Evolutionary conservation across 37 sponge, comb jelly and placozoan species (phyloP).

Genomic region (Beroe ovata): DNA sequence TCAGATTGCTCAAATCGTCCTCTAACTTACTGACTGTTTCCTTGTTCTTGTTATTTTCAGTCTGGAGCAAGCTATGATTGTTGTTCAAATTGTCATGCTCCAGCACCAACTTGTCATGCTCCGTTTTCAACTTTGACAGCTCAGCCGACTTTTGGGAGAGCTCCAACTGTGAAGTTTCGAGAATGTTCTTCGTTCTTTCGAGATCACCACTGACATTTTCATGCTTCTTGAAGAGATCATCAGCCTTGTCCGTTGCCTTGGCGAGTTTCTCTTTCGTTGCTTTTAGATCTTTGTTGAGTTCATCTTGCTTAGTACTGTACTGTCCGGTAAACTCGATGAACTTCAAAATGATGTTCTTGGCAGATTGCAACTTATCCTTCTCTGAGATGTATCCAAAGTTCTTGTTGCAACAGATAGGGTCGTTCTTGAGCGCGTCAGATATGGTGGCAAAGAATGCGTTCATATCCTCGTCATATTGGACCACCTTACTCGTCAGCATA

Average conservation of each 20-base stretch:
- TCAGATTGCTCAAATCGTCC: background rate
- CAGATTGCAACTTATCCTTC: constrained; percentile 56
- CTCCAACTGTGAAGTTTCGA: constrained; percentile 52
- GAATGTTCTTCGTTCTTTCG: constrained; percentile 64
- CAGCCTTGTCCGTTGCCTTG: constrained; percentile 16
- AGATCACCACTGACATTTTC: constrained; percentile 33
- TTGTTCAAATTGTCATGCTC: constrained; percentile 9
- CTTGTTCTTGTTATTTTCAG: background rate
- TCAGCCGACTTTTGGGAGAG: background rate
- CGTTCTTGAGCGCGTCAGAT: constrained; percentile 46
- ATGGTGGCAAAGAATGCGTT: constrained; percentile 38
- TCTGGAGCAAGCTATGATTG: background rate
- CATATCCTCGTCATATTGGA: constrained; percentile 54
- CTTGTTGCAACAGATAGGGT: constrained; percentile 59
- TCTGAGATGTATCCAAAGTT: constrained; percentile 63
- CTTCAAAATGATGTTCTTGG: constrained; percentile 57
- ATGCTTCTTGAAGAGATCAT: constrained; percentile 31
- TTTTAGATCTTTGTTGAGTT: constrained; percentile 27
- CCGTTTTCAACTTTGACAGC: constrained; percentile 21
- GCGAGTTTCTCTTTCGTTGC: constrained; percentile 51
- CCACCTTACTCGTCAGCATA: constrained; percentile 62
- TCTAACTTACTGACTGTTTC: background rate
- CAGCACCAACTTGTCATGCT: constrained; percentile 8
- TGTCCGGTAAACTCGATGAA: constrained; percentile 54
- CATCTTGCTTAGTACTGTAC: constrained; percentile 51